Percentiles rank a stretch among this genome's conserved stretches.
Evolutionary conservation across 1,140 invertebrate species (phyloP).

Genomic region (Pseudachorutes palmiensis): DNA sequence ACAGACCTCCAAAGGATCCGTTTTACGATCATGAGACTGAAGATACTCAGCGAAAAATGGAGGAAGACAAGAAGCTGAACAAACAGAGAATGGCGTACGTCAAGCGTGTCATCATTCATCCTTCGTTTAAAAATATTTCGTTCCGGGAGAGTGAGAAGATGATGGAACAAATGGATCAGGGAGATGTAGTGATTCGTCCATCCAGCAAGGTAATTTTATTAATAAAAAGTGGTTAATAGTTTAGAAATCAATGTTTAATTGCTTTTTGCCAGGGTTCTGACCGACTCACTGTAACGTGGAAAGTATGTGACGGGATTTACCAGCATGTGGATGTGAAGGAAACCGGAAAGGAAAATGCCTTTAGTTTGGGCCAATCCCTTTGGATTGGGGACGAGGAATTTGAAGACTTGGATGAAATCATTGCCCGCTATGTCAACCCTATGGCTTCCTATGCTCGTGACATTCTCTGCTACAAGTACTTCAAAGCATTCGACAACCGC

Average conservation of each 20-base stretch:
- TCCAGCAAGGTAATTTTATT: conserved; percentile 76
- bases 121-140: conserved; percentile 92
- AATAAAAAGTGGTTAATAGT: conserved; percentile 91
- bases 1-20: conserved; percentile 70
- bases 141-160: conserved; percentile 86
- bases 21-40: conserved; percentile 87
- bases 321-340: conserved; percentile 94
- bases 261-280: conserved; percentile 66
- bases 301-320: conserved; percentile 85
- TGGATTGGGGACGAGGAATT: conserved; percentile 83
- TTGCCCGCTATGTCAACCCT: conserved; percentile 88
- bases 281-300: conserved; percentile 97
- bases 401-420: conserved; percentile 98
- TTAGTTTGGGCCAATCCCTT: conserved; percentile 81
- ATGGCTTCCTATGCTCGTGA: conserved; percentile 90
- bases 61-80: conserved; percentile 69
- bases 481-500: conserved; percentile 61
- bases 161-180: conserved; percentile 85
- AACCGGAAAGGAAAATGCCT: conserved; percentile 93
- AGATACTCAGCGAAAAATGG: conserved; percentile 65
- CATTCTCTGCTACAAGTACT: conserved; percentile 85
- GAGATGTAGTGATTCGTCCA: conserved; percentile 90
- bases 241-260: conserved; percentile 75
- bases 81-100: conserved; percentile 73
- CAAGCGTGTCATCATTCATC: conserved; percentile 95